Percentiles rank a stretch among this genome's conserved stretches.
phyloP scores from a whole-genome alignment of 2,113 vertebrate genomes.

The Channa argus region DNA sequence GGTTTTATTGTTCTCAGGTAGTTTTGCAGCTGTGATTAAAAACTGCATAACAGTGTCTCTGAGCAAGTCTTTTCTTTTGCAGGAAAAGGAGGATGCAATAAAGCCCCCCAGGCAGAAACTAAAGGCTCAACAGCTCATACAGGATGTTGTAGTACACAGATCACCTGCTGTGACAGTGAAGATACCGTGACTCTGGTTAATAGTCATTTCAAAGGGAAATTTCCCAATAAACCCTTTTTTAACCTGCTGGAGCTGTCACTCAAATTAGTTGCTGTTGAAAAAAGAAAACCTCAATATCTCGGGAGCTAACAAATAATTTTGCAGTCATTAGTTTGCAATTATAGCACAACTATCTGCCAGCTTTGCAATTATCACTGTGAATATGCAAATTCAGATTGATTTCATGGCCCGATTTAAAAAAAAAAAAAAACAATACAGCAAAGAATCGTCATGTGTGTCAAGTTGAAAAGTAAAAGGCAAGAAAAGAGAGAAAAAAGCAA shows the following conservation, averaged over 20 bases:
- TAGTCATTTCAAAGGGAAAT: constrained; percentile 35
- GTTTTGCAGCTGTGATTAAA: constrained; percentile 52
- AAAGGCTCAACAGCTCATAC: constrained; percentile 32
- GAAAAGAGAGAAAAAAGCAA: neutral
- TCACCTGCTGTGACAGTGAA: constrained; percentile 56
- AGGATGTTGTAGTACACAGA: constrained; percentile 65
- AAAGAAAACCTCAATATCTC: constrained; percentile 36
- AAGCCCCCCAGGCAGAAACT: constrained; percentile 8
- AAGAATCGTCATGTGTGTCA: constrained; percentile 56
- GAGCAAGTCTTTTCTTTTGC: constrained; percentile 3
- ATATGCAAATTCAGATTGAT: constrained; percentile 78
- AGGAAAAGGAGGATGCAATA: constrained; percentile 32
- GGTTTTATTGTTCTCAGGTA: constrained; percentile 21
- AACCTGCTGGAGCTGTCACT: constrained; percentile 50
- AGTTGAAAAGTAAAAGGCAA: constrained; percentile 41
- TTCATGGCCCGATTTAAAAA: constrained; percentile 72
- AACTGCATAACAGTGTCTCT: neutral
- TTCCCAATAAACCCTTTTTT: constrained; percentile 32
- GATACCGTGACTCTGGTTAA: constrained; percentile 51
- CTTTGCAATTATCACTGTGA: constrained; percentile 87
- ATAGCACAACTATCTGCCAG: constrained; percentile 77
- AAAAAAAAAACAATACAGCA: constrained; percentile 66
- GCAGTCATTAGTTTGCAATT: constrained; percentile 77
- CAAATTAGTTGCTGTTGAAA: constrained; percentile 33
- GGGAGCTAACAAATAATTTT: constrained; percentile 65